Evolutionary conservation across 2,888 invertebrate genomes (phyloP).

Genomic region (Chouioia cunea): DNA sequence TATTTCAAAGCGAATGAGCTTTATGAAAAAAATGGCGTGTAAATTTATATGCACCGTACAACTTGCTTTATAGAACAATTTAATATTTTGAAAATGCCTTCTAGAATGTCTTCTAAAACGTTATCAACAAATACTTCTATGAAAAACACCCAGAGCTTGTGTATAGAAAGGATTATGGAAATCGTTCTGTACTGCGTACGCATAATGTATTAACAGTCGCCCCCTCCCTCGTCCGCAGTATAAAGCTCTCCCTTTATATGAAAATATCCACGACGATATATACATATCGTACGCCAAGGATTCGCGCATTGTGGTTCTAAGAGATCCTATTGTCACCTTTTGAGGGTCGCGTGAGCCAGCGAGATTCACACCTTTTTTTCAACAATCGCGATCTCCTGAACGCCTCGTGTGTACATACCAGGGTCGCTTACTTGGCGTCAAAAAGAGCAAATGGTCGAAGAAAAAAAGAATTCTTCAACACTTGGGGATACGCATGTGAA

Average conservation of each 20-base stretch:
- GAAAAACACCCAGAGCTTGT: no score
- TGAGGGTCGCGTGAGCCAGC: slow-evolving; percentile 50
- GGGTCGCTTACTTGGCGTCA: not conserved
- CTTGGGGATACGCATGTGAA: slow-evolving; percentile 19
- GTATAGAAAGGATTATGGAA: not conserved
- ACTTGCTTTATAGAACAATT: no score
- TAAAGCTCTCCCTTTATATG: not conserved
- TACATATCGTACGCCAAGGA: slow-evolving; percentile 8
- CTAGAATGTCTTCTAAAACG: no score
- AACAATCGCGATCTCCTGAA: slow-evolving; percentile 59
- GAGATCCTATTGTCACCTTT: slow-evolving; percentile 64
- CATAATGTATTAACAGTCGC: no score
- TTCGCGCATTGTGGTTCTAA: slow-evolving; percentile 62
- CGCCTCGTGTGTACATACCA: not conserved
- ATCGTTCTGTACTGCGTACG: not conserved
- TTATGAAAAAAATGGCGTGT: no score
- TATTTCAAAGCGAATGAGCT: no score
- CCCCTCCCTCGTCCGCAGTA: not conserved
- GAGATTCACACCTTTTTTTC: slow-evolving; percentile 66
- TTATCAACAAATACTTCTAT: no score
- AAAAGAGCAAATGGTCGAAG: slow-evolving; percentile 47
- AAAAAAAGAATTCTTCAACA: slow-evolving; percentile 25
- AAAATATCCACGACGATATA: slow-evolving; percentile 26
- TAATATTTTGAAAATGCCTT: no score
- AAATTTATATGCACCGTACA: no score